A percentile compares a stretch with the other conserved stretches of the same genome.
These are phyloP conservation scores for Clarias batrachus DNA, from an alignment of 2,113 vertebrate species.

Conservation along the genomic window DNA sequence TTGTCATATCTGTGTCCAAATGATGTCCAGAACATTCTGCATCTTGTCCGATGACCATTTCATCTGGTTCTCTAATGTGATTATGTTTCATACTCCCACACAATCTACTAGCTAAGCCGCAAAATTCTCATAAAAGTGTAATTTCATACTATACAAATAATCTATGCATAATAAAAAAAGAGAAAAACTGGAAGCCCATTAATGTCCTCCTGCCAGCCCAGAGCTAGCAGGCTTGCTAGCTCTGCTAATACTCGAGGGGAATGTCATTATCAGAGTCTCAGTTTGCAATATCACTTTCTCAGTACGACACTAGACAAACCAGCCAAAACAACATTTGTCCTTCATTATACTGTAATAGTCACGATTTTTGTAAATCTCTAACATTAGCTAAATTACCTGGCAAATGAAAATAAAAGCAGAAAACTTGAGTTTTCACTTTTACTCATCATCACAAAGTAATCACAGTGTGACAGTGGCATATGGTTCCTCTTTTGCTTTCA, in stretches of 20 bases:
- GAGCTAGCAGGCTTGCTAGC: background rate
- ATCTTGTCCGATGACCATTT: background rate
- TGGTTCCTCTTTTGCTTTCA: background rate
- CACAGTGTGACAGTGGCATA: background rate
- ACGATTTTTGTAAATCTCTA: background rate
- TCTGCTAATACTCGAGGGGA: too few relatives aligned
- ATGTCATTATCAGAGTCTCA: background rate
- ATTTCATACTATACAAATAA: conserved; percentile 5
- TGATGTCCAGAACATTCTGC: background rate
- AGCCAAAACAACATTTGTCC: background rate
- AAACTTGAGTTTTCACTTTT: too few relatives aligned
- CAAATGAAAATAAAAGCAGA: background rate
- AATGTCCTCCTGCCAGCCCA: background rate
- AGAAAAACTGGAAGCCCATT: background rate
- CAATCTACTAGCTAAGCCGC: background rate
- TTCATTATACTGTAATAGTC: background rate
- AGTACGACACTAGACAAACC: background rate
- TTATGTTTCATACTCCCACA: background rate
- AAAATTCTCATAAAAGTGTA: background rate
- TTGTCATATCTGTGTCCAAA: conserved; percentile 1
- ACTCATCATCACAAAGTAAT: too few relatives aligned
- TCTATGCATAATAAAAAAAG: background rate
- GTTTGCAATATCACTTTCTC: background rate
- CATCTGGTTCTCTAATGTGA: background rate
- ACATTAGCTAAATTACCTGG: background rate